phyloP scores from a whole-genome alignment of 1,140 invertebrate genomes.

The Rhopalosiphum maidis region DNA sequence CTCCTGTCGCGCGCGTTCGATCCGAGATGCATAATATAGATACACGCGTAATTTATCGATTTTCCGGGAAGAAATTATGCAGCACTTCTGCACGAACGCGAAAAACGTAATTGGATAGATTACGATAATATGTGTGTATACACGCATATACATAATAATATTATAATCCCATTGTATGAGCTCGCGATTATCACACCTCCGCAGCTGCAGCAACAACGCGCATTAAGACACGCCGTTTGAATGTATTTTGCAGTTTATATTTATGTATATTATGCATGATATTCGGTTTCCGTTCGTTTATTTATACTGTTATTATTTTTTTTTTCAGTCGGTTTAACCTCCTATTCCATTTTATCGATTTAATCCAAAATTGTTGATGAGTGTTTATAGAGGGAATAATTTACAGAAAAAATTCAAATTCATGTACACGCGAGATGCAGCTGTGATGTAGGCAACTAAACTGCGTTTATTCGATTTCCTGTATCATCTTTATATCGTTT shows the following conservation, averaged over 20 bases:
- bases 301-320: no score
- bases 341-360: no score
- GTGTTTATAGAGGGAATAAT: no score
- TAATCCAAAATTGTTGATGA: no score
- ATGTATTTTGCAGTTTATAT: no score
- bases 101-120: constrained; percentile 9
- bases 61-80: constrained; percentile 1
- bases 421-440: no score
- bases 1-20: not conserved
- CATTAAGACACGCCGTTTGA: not conserved
- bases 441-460: no score
- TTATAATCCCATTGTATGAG: not conserved
- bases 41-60: not conserved
- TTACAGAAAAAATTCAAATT: no score
- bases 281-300: no score
- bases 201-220: not conserved
- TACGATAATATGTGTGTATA: not conserved
- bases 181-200: not conserved
- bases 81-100: not conserved
- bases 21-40: not conserved
- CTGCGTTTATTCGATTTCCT: no score
- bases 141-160: not conserved
- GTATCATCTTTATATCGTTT: no score
- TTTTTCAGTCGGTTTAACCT: no score
- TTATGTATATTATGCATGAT: not conserved